Conservation (phyloP, 2,797 vertebrate genomes). For the Coregonus sp. region DNA sequence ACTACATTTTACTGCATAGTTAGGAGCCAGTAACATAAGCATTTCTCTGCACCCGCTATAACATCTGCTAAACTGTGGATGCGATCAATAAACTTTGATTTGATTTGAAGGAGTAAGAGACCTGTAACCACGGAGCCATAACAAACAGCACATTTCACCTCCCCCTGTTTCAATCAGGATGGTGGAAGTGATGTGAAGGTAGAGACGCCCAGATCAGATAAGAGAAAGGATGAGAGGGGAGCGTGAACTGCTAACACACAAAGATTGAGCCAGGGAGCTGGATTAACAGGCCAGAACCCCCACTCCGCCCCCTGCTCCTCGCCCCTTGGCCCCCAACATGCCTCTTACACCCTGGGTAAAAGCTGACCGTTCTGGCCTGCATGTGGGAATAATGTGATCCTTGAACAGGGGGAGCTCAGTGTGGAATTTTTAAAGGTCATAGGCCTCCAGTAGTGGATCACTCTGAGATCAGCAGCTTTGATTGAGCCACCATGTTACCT, state of each 20-base stretch:
- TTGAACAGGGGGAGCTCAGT: not conserved
- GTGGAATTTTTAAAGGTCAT: slow-evolving; percentile 1
- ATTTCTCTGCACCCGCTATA: too few species aligned
- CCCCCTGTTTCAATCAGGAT: slow-evolving; percentile 24
- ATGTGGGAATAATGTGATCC: not conserved
- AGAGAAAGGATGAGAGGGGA: not conserved
- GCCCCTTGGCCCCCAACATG: not conserved
- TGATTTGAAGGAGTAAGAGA: not conserved
- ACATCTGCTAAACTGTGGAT: too few species aligned
- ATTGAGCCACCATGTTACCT: not conserved
- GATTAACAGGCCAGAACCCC: too few species aligned
- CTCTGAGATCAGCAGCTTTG: not conserved
- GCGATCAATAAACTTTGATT: too few species aligned
- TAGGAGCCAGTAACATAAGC: too few species aligned
- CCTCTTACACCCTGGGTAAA: not conserved
- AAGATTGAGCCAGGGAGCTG: not conserved
- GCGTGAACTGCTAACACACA: not conserved
- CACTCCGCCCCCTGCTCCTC: too few species aligned
- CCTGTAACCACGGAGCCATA: slow-evolving; percentile 1
- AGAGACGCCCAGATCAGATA: slow-evolving; percentile 3
- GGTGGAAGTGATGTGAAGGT: slow-evolving; percentile 5
- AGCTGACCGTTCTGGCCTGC: not conserved
- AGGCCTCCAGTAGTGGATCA: not conserved
- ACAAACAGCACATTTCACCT: slow-evolving; percentile 23
- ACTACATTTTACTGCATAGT: too few species aligned